phyloP scores from a whole-genome alignment of 1,140 invertebrate genomes.

The Neodiprion pinetum region DNA sequence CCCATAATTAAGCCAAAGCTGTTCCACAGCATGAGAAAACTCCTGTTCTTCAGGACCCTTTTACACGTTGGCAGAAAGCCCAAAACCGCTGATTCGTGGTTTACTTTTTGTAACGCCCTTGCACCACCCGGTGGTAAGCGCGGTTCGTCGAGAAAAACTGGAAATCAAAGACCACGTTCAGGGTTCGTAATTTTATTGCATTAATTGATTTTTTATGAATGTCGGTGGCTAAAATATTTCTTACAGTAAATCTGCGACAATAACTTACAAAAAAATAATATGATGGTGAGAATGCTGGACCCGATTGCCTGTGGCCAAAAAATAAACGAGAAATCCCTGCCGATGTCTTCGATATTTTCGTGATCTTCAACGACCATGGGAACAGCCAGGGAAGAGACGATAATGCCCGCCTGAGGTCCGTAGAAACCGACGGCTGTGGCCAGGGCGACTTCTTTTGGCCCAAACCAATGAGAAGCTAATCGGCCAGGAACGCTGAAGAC shows the following conservation, averaged over 20 bases:
- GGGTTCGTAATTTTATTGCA: too few species aligned
- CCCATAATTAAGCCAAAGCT: conserved; percentile 74
- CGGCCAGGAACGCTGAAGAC: conserved; percentile 73
- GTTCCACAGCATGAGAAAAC: conserved; percentile 66
- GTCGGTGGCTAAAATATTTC: not conserved
- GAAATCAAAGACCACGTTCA: conserved; percentile 23
- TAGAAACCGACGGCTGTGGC: conserved; percentile 79
- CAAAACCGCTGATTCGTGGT: conserved; percentile 20
- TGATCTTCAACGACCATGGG: conserved; percentile 53
- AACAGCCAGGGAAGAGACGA: conserved; percentile 47
- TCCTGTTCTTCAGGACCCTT: conserved; percentile 61
- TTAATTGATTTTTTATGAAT: not conserved
- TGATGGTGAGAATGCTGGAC: conserved; percentile 64
- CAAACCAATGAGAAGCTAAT: conserved; percentile 76
- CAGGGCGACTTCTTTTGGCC: conserved; percentile 70
- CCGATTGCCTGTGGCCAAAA: conserved; percentile 64
- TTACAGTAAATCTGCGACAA: not conserved
- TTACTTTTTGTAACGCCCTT: conserved; percentile 29
- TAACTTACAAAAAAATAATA: conserved; percentile 67
- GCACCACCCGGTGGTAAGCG: conserved; percentile 62
- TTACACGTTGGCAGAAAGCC: conserved; percentile 30
- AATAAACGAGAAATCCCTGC: conserved; percentile 44
- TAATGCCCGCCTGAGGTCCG: conserved; percentile 73
- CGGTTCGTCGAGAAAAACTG: conserved; percentile 67
- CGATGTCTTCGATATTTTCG: conserved; percentile 47